Evolutionary conservation across 2,113 vertebrate genomes (phyloP).

Genomic region (Potamarius usumacintae): DNA sequence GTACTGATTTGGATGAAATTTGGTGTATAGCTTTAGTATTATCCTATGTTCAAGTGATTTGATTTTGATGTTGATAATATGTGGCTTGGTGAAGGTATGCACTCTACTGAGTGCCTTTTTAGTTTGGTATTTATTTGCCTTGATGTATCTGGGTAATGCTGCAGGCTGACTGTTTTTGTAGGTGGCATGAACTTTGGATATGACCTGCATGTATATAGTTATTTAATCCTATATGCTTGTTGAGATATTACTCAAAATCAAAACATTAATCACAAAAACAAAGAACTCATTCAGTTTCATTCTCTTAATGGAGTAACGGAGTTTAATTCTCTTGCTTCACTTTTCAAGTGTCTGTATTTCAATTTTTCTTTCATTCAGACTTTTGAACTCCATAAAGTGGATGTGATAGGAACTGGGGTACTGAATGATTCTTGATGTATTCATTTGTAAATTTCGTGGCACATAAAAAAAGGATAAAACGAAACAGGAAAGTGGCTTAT

Average conservation of each 20-base stretch:
- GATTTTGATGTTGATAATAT: too few relatives aligned
- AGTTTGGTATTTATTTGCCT: background rate
- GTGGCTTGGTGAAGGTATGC: too few relatives aligned
- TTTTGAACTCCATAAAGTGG: background rate
- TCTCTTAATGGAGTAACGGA: background rate
- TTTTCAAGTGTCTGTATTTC: background rate
- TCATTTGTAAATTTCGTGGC: background rate
- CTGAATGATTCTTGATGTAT: background rate
- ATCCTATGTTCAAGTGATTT: too few relatives aligned
- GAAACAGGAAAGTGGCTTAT: background rate
- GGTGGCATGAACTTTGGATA: background rate
- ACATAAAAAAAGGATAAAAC: background rate
- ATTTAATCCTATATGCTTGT: background rate
- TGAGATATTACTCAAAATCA: background rate
- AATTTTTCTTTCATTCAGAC: background rate
- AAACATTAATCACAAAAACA: background rate
- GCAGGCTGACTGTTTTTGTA: too few relatives aligned
- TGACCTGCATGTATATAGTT: background rate
- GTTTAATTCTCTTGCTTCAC: background rate
- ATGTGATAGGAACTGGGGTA: background rate
- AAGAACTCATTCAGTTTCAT: background rate
- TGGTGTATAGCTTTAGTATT: too few relatives aligned
- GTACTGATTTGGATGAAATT: too few relatives aligned
- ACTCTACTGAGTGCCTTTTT: background rate
- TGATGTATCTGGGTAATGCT: background rate